Evolutionary conservation across 1,140 invertebrate species (phyloP).

Genomic region (honey bee (Apis mellifera)): DNA sequence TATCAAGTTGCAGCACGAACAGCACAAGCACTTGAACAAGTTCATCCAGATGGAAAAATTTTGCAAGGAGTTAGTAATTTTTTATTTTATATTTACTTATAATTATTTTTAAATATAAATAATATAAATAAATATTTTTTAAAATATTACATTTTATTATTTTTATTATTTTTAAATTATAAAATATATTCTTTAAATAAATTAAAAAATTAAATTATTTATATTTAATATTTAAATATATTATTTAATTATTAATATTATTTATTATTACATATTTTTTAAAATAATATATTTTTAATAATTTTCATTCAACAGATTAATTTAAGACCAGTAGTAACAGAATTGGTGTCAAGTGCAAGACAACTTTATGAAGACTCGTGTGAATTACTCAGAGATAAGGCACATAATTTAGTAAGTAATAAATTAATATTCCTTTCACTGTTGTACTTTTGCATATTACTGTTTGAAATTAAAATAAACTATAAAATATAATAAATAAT

Average conservation of each 20-base stretch:
- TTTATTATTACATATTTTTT: neutral
- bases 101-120: neutral
- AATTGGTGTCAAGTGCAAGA: conserved; percentile 84
- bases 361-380: conserved; percentile 89
- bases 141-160: neutral
- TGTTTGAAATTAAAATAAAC: too few species aligned
- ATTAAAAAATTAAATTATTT: neutral
- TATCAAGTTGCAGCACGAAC: conserved; percentile 88
- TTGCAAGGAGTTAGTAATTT: conserved; percentile 85
- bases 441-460: neutral
- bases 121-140: neutral
- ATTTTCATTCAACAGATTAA: conserved; percentile 78
- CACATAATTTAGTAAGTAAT: conserved; percentile 83
- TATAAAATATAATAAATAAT: too few species aligned
- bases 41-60: conserved; percentile 91
- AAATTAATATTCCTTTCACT: neutral
- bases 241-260: neutral
- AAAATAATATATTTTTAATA: neutral
- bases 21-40: conserved; percentile 88
- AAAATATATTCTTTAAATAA: neutral
- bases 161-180: neutral
- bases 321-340: conserved; percentile 83
- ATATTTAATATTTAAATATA: neutral
- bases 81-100: neutral
- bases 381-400: conserved; percentile 86